Base-by-base conservation (phyloP, 2,113 vertebrate species). In the Eretmochelys imbricata region DNA sequence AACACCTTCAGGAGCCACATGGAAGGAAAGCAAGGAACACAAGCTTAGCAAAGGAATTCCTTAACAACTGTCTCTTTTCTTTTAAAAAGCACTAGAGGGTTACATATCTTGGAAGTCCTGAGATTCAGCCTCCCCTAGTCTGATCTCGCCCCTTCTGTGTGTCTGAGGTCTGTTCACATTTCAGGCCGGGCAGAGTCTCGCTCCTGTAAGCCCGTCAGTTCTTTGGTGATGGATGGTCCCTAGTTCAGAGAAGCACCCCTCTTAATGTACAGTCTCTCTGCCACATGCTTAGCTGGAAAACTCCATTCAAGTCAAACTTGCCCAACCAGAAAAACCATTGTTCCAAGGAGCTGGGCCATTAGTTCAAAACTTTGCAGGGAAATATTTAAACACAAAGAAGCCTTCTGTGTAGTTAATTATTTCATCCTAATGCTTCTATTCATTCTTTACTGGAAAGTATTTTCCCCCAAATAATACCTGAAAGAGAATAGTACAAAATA, bases 401-500 rank as follows among this genome's bases (percentile, higher is more conserved):
- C 11, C 90, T 85, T 96, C 78, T 75, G 72, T 80, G 25, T 46
- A 89, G 72, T 89, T 95, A 95, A 91, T 95, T 88, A 54, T 72
- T 88, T 94, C 8, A 1, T 42, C 8, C 6, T 84, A 51, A 80
- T 86, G 62, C 82, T 94, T 92, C 89, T 84, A 91, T 84, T 90
- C 4, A 80, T 72, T 90, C 93, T 95, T 94, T 91, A 87, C 91
- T 42, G 17, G 38, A 48, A 82, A 51, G 82, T 8, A 5, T 78
- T 78, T 91, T 82, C 27, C n/a, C 89, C 20, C n/a, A 88, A 93
- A 86, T 82, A 84, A 90, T 89, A 91, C 53, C 88, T 88, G 51
- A 93, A 95, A 55, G 86, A n/a, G 89, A 79, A 96, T 10, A 8
- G 9, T 87, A 50, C 22, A 82, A 75, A 88, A 22, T 82, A 87